Evolutionary conservation across 2,888 invertebrate genomes (phyloP).

Genomic region (Dexiosoma caninum): DNA sequence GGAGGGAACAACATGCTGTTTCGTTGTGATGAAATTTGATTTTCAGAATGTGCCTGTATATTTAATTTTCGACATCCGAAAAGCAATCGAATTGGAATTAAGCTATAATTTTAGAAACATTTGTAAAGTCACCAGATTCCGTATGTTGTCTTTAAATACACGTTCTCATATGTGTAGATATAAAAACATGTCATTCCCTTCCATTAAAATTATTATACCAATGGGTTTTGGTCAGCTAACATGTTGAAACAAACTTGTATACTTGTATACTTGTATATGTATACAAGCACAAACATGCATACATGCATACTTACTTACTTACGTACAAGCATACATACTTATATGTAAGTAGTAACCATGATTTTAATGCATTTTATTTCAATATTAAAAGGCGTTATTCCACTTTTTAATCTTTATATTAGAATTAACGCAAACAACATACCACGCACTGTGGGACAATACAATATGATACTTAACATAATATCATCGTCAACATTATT

Average conservation of each 20-base stretch:
- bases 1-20: no score
- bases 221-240: constrained; percentile 12
- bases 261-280: no score
- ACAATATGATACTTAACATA: constrained; percentile 2
- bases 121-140: not conserved
- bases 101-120: no score
- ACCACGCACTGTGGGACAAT: not conserved
- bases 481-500: constrained; percentile 44
- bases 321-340: no score
- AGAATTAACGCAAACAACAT: constrained; percentile 55
- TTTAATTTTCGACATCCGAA: no score
- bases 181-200: constrained; percentile 5
- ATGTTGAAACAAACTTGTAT: not conserved
- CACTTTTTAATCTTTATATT: constrained; percentile 70
- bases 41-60: no score
- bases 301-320: no score
- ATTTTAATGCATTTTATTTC: constrained; percentile 32
- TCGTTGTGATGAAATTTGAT: no score
- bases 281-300: no score
- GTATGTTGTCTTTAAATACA: not conserved
- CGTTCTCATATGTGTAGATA: not conserved
- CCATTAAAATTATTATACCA: not conserved
- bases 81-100: no score
- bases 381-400: constrained; percentile 69
- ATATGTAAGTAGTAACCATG: constrained; percentile 4